Evolutionary conservation across 1,140 invertebrate genomes (phyloP).

Genomic region (Zaprionus camerounensis): DNA sequence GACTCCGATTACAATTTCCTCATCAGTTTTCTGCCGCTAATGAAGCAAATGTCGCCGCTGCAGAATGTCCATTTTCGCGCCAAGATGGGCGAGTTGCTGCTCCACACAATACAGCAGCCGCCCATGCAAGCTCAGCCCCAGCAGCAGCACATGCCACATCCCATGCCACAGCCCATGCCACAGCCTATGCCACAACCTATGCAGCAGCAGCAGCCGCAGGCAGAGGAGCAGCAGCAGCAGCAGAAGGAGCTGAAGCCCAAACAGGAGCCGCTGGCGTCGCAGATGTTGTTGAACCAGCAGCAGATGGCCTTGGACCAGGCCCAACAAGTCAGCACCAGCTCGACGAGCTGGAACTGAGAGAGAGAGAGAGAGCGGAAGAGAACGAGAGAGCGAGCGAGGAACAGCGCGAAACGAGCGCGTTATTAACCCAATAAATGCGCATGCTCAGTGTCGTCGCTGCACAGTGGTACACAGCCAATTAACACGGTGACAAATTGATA

Average conservation of each 20-base stretch:
- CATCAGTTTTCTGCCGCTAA: conserved; percentile 76
- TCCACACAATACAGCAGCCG: conserved; percentile 69
- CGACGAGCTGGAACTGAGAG: conserved; percentile 69
- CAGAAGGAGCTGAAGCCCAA: conserved; percentile 22
- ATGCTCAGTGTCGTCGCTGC: conserved; percentile 29
- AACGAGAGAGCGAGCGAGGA: conserved; percentile 4
- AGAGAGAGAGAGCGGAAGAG: conserved; percentile 15
- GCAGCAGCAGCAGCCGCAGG: conserved; percentile 32
- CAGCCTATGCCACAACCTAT: conserved; percentile 23
- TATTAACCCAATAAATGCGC: conserved; percentile 50
- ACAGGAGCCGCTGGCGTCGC: conserved; percentile 48
- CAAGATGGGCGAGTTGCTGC: conserved; percentile 73
- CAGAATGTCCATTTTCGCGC: conserved; percentile 77
- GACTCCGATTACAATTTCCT: conserved; percentile 81
- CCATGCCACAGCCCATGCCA: conserved; percentile 16
- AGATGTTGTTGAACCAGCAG: conserved; percentile 74
- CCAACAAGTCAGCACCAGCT: conserved; percentile 72
- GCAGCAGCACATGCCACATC: conserved; percentile 33
- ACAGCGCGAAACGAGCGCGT: conserved; percentile 23
- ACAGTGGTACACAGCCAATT: conserved; percentile 44
- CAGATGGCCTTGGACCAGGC: conserved; percentile 79
- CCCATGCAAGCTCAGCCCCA: conserved; percentile 40
- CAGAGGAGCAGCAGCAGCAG: conserved; percentile 23
- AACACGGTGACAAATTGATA: neutral
- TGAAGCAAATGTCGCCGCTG: conserved; percentile 77